Conservation (phyloP, 2,113 vertebrate species). For the Silurus asotus region DNA sequence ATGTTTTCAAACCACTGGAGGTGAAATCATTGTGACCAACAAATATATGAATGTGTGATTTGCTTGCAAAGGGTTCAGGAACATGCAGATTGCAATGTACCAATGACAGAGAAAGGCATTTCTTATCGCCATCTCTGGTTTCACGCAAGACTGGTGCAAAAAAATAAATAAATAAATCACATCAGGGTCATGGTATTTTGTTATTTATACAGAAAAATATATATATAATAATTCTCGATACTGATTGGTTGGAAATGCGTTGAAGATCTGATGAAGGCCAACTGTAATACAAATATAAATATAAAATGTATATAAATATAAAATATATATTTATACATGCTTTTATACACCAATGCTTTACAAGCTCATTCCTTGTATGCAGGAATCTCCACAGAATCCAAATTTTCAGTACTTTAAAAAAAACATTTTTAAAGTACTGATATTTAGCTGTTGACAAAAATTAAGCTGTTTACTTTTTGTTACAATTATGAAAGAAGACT, state of each 20-base stretch:
- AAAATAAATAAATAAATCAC: not conserved
- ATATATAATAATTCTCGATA: too few species aligned
- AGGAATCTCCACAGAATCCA: too few species aligned
- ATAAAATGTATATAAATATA: too few species aligned
- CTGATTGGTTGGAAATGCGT: too few species aligned
- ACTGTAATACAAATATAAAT: too few species aligned
- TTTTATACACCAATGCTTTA: too few species aligned
- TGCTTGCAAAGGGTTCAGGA: not conserved
- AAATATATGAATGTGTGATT: not conserved
- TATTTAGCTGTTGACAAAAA: not conserved
- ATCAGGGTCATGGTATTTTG: not conserved
- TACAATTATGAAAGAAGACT: not conserved
- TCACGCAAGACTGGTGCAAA: not conserved
- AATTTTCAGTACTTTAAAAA: too few species aligned
- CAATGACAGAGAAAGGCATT: not conserved
- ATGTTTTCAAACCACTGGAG: not conserved
- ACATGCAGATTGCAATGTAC: not conserved
- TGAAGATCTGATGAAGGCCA: too few species aligned
- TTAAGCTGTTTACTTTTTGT: not conserved
- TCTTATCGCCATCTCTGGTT: not conserved
- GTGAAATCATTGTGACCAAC: too few species aligned
- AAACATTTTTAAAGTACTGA: not conserved
- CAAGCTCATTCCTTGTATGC: too few species aligned
- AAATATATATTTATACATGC: too few species aligned
- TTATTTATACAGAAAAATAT: too few species aligned